These are phyloP conservation scores for Cheilosia soror DNA, from an alignment of 2,888 invertebrate genomes.

Conservation along the genomic window DNA sequence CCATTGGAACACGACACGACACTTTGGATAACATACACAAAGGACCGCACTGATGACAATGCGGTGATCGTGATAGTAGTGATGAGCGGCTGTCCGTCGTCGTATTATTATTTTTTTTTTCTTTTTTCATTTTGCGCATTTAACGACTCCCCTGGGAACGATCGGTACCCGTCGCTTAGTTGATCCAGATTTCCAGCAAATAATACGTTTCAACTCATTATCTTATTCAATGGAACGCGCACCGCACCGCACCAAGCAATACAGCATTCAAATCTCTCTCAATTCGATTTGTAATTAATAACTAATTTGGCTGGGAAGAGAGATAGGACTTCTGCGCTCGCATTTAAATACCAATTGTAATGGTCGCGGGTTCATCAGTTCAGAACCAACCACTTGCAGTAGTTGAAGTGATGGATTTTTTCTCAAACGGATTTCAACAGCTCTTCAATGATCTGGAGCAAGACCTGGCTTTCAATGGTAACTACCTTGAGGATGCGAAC, in stretches of 20 bases:
- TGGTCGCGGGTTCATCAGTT: conserved; percentile 47
- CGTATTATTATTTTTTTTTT: conserved; percentile 13
- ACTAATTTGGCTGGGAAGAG: conserved; percentile 55
- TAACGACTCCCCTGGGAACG: conserved; percentile 77
- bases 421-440: conserved; percentile 83
- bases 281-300: conserved; percentile 74
- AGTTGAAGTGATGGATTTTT: conserved; percentile 81
- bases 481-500: conserved; percentile 70
- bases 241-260: conserved; percentile 32
- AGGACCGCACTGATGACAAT: conserved; percentile 59
- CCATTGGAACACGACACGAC: conserved; percentile 56
- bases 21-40: conserved; percentile 65
- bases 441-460: conserved; percentile 82
- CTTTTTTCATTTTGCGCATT: conserved; percentile 64
- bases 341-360: conserved; percentile 50
- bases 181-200: conserved; percentile 60
- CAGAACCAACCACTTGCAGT: conserved; percentile 16
- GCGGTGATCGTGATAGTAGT: conserved; percentile 52
- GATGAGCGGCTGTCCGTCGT: conserved; percentile 60
- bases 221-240: conserved; percentile 42
- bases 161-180: conserved; percentile 69
- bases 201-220: conserved; percentile 45
- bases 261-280: conserved; percentile 6
- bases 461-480: conserved; percentile 55
- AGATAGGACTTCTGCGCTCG: conserved; percentile 65